phyloP scores from a whole-genome alignment of 2,797 vertebrate genomes.

The Mycteria americana region DNA sequence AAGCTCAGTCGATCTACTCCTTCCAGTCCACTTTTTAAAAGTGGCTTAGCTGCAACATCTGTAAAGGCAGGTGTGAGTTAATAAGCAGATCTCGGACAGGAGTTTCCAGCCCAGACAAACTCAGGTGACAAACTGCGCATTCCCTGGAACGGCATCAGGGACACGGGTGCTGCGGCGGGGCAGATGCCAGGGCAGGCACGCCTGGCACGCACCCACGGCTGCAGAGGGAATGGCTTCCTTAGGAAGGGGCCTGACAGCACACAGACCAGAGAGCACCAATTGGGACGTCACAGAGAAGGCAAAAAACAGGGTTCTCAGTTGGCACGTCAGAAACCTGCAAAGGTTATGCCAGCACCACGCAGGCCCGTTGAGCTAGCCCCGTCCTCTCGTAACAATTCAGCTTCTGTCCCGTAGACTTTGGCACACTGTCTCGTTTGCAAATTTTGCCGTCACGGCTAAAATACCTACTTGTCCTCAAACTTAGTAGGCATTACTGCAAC shows the following conservation, averaged over 20 bases:
- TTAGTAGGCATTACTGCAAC: background rate
- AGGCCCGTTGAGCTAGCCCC: background rate
- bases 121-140: background rate
- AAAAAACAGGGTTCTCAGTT: background rate
- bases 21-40: background rate
- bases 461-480: background rate
- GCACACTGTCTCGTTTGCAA: background rate
- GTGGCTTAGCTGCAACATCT: background rate
- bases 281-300: background rate
- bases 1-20: background rate
- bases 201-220: background rate
- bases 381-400: background rate
- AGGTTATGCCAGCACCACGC: background rate
- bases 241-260: background rate
- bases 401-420: background rate
- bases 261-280: background rate
- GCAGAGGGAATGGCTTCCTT: background rate
- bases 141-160: background rate
- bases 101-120: background rate
- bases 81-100: background rate
- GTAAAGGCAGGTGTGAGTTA: background rate
- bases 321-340: background rate
- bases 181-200: background rate
- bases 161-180: rapidly evolving
- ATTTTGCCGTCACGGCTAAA: background rate